Conservation (phyloP, 2,888 invertebrate genomes). For the Octodonta nipae region DNA sequence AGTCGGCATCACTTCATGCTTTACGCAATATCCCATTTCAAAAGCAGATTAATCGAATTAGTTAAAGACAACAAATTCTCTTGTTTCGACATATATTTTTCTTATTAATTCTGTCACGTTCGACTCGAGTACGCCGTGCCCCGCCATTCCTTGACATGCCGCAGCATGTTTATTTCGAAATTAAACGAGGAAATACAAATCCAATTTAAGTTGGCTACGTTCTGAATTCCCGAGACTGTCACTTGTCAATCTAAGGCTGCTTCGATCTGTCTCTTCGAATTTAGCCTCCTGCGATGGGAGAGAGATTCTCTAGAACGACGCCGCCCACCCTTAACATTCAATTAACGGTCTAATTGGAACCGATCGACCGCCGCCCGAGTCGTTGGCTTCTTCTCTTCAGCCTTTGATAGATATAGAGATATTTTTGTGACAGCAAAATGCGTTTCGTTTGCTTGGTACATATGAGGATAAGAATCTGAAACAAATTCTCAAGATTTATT, state of each 20-base stretch:
- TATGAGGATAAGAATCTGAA: too few species aligned
- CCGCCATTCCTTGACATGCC: too few species aligned
- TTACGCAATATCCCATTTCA: too few species aligned
- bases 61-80: too few species aligned
- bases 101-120: slow-evolving; percentile 1
- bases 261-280: slow-evolving; percentile 28
- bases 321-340: slow-evolving; percentile 24
- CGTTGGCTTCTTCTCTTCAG: not conserved
- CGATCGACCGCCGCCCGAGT: slow-evolving; percentile 15
- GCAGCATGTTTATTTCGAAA: slow-evolving; percentile 7
- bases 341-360: slow-evolving; percentile 28
- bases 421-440: too few species aligned
- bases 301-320: too few species aligned
- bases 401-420: too few species aligned
- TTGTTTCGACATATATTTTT: not conserved
- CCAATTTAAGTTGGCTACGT: slow-evolving; percentile 26
- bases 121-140: slow-evolving; percentile 1
- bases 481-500: too few species aligned
- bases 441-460: too few species aligned
- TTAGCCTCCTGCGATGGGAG: too few species aligned
- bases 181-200: slow-evolving; percentile 23
- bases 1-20: too few species aligned
- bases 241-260: slow-evolving; percentile 26
- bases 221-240: slow-evolving; percentile 22
- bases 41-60: too few species aligned